These are phyloP conservation scores for Riptortus pedestris DNA, from an alignment of 1,140 invertebrate species.

Conservation along the genomic window DNA sequence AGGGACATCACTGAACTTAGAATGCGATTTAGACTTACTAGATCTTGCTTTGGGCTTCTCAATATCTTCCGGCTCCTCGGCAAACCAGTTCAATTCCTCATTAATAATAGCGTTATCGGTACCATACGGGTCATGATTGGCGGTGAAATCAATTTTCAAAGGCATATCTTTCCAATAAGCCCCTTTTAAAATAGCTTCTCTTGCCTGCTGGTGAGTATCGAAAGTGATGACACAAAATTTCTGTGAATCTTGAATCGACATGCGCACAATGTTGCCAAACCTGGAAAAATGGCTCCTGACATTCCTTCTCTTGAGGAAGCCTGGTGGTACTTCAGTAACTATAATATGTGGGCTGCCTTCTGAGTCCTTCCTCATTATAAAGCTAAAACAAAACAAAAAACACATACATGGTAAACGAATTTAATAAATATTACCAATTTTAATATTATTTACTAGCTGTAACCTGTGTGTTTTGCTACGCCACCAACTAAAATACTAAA, in stretches of 20 bases:
- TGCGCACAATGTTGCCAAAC: neutral
- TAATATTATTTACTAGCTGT: too few species aligned
- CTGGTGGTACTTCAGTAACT: neutral
- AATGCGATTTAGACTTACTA: neutral
- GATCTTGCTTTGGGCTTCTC: neutral
- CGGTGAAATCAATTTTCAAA: neutral
- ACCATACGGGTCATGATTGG: conserved; percentile 9
- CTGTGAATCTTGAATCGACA: neutral
- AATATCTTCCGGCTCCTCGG: conserved; percentile 6
- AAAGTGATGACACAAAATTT: conserved; percentile 1
- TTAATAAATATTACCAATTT: too few species aligned
- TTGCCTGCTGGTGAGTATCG: neutral
- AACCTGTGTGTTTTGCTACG: too few species aligned
- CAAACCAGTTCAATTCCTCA: conserved; percentile 25
- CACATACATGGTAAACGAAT: neutral
- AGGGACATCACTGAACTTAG: neutral
- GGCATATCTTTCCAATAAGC: neutral
- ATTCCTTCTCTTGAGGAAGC: neutral
- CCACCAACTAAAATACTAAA: too few species aligned
- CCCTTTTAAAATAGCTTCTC: neutral
- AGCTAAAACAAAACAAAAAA: neutral
- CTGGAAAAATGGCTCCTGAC: neutral
- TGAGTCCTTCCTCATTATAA: neutral
- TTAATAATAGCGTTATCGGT: neutral
- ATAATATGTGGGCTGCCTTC: neutral